Base-by-base conservation (phyloP, 2,888 invertebrate genomes). In the Pollenia amentaria region DNA sequence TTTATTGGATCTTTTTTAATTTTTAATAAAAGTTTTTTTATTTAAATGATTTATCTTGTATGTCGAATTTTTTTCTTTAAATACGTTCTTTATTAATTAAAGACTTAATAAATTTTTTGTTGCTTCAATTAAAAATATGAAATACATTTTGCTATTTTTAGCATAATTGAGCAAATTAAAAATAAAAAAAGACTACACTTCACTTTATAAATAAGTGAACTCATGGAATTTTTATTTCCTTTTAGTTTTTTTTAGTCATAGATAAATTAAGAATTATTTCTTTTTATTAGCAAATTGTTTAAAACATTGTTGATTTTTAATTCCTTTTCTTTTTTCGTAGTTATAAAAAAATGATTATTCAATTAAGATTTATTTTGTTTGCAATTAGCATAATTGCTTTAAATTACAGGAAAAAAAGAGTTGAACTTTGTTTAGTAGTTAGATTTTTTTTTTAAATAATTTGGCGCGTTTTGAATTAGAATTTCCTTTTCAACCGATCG, bases 131-230 rank as follows among this genome's bases (percentile, higher is more conserved):
- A 79, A 79, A 64, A 69, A 38, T 51, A 60, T 53, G 29, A 60
- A 75, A 53, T 57, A 62, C n/a, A 29, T 29, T 62, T 48, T 51
- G 72, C 87, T 87, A 87, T 84, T 87, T 87, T 77, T 87, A 87
- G 87, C 84, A 76, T 64, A 78, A 64, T 69, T 55, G 16, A 40
- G 29, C 60, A 40, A 6, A 46, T 14, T 57, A 38, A 10, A 73
- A 70, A 75, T 18, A 60, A 84, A 18, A 38, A 77, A 73, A 29
- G 6, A 29, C 29, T 29, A 29, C 29, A 29, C 29, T 29, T 6
- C 29, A 29, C 29, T 29, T 29, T 53, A 14, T 40, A 55, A 62
- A 76, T 57, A 48, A 85, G 84, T 87, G 87, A 87, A 84, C 80
- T 87, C 87, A 87, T 75, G 12, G 16, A 60, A 73, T 73, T 46